These are phyloP conservation scores for Harpalus rubripes DNA, from an alignment of 2,888 invertebrate genomes.

Conservation along the genomic window DNA sequence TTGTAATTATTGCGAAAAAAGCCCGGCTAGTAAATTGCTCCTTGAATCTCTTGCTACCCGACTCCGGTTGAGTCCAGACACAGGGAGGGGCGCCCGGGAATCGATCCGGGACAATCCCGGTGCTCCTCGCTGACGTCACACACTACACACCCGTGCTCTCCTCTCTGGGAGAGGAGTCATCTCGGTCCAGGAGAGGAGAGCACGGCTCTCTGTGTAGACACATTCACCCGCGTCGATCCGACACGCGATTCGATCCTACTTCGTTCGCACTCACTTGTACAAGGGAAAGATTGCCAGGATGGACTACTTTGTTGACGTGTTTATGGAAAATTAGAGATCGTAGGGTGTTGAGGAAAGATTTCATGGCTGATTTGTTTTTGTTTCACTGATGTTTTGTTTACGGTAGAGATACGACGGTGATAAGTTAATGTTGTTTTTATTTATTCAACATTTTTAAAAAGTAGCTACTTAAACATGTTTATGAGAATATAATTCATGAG, in stretches of 20 bases:
- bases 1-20: conserved; percentile 48
- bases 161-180: background rate
- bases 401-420: background rate
- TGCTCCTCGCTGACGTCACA: conserved; percentile 59
- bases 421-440: background rate
- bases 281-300: conserved; percentile 37
- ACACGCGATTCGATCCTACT: conserved; percentile 57
- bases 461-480: too few species aligned
- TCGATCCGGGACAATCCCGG: conserved; percentile 66
- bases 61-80: conserved; percentile 10
- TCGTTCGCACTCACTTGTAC: conserved; percentile 33
- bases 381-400: conserved; percentile 31
- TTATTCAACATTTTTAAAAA: too few species aligned
- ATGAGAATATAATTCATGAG: too few species aligned
- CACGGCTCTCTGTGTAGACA: conserved; percentile 56
- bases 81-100: conserved; percentile 66
- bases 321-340: conserved; percentile 63
- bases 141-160: conserved; percentile 56
- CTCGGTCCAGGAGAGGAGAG: too few species aligned
- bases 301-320: conserved; percentile 60
- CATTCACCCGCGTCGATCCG: conserved; percentile 51
- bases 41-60: background rate
- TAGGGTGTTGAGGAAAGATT: conserved; percentile 20
- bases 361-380: conserved; percentile 44
- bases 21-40: conserved; percentile 35